Evolutionary conservation across 2,113 vertebrate genomes (phyloP).

Genomic region (Sprattus sprattus): DNA sequence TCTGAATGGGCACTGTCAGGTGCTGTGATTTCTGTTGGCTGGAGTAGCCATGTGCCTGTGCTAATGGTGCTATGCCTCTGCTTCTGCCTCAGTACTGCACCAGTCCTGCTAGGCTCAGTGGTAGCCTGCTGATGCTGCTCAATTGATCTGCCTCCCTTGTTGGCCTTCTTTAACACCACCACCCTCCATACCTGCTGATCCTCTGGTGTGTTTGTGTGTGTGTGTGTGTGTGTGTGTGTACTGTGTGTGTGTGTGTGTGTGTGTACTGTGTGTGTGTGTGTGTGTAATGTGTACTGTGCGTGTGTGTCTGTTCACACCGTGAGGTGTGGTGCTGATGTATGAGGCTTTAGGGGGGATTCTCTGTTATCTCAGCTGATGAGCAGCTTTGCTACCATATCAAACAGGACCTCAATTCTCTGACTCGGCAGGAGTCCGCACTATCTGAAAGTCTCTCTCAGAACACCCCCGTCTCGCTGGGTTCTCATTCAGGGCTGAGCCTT

Average conservation of each 20-base stretch:
- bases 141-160: constrained; percentile 12
- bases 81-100: neutral
- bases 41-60: neutral
- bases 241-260: neutral
- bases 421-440: neutral
- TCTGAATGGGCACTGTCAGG: constrained; percentile 7
- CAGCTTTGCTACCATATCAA: constrained; percentile 19
- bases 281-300: neutral
- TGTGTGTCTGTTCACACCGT: constrained; percentile 17
- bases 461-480: neutral
- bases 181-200: neutral
- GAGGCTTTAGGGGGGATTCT: constrained; percentile 19
- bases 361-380: constrained; percentile 28
- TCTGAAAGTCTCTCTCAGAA: neutral
- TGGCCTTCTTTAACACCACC: neutral
- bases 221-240: neutral
- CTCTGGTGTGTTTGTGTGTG: neutral
- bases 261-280: neutral
- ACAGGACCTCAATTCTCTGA: constrained; percentile 13
- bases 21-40: constrained; percentile 8
- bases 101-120: neutral
- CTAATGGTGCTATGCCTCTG: neutral
- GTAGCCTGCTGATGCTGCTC: constrained; percentile 25
- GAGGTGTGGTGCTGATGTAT: constrained; percentile 8
- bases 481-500: neutral